phyloP scores from a whole-genome alignment of 2,888 invertebrate species.

The Pomacea canaliculata region DNA sequence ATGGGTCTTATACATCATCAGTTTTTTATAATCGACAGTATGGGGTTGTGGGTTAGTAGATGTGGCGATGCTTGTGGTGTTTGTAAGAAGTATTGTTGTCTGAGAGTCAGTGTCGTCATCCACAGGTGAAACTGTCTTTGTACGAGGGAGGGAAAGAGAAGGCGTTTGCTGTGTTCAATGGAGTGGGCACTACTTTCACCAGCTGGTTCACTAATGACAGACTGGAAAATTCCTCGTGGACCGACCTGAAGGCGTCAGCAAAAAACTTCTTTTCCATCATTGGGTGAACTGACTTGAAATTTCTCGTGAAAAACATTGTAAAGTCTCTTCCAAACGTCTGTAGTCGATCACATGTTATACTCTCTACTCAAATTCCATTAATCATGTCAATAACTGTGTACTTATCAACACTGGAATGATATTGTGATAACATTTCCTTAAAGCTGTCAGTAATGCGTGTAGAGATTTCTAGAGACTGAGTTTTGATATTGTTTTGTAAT shows the following conservation, averaged over 20 bases:
- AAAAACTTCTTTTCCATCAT: not conserved
- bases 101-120: too few relatives aligned
- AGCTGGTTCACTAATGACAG: not conserved
- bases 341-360: not conserved
- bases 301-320: not conserved
- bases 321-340: not conserved
- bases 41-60: too few relatives aligned
- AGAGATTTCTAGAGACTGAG: too few relatives aligned
- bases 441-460: too few relatives aligned
- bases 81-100: too few relatives aligned
- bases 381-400: too few relatives aligned
- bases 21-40: too few relatives aligned
- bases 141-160: not conserved
- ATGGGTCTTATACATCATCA: too few relatives aligned
- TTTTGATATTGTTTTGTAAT: too few relatives aligned
- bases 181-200: not conserved
- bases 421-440: too few relatives aligned
- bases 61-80: too few relatives aligned
- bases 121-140: not conserved
- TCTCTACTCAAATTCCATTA: not conserved
- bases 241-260: not conserved
- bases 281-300: not conserved
- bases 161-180: not conserved
- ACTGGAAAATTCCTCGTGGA: not conserved
- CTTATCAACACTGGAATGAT: too few relatives aligned